phyloP scores from a whole-genome alignment of 2,113 vertebrate genomes.

The Mobula birostris region DNA sequence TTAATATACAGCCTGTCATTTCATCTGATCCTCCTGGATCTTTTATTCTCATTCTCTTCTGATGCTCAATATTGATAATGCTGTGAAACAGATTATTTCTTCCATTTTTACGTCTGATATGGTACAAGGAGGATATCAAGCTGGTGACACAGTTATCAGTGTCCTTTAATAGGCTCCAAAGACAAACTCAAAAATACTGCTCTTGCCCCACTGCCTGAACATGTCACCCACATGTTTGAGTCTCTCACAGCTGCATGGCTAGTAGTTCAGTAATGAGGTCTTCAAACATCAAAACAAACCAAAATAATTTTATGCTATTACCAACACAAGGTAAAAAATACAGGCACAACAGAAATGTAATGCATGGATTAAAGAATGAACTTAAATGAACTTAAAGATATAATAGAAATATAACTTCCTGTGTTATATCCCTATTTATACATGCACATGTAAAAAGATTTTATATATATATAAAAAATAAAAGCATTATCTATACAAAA shows the following conservation, averaged over 20 bases:
- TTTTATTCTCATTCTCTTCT: not conserved
- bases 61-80: not conserved
- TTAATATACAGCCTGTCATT: not conserved
- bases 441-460: not conserved
- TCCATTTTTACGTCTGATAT: conserved; percentile 21
- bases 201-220: not conserved
- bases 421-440: not conserved
- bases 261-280: not conserved
- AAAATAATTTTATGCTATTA: not conserved
- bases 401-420: not conserved
- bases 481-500: not conserved
- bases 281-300: not conserved
- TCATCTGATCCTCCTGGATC: not conserved
- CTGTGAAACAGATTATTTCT: not conserved
- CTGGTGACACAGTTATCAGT: conserved; percentile 11
- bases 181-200: not conserved
- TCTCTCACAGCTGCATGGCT: not conserved
- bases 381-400: too few species aligned
- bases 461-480: too few species aligned
- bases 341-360: not conserved
- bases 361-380: not conserved
- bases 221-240: not conserved
- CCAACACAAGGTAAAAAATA: not conserved
- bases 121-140: not conserved
- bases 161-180: not conserved